Conservation (phyloP, 1,140 invertebrate genomes). For the Nephotettix cincticeps region DNA sequence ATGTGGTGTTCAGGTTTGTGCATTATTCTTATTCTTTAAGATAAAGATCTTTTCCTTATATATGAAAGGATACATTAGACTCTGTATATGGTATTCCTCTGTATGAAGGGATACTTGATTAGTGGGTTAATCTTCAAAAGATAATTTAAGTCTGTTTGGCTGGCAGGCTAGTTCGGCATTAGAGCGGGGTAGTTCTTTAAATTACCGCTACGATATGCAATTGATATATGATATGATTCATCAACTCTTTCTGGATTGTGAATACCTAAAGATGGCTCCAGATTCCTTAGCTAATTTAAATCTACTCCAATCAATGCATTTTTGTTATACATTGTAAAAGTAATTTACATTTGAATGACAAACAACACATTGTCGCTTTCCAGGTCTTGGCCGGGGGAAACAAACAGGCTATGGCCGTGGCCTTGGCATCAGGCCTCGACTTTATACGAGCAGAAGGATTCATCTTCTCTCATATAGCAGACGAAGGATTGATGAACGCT, state of each 20-base stretch:
- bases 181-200: neutral
- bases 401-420: conserved; percentile 72
- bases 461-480: conserved; percentile 79
- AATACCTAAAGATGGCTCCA: too few relatives aligned
- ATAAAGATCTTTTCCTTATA: neutral
- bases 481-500: conserved; percentile 78
- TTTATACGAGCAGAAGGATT: conserved; percentile 81
- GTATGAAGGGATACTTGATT: neutral
- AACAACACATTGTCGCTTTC: too few relatives aligned
- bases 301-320: too few relatives aligned
- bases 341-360: too few relatives aligned
- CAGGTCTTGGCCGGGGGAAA: conserved; percentile 77
- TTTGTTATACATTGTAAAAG: too few relatives aligned
- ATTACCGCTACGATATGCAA: too few relatives aligned
- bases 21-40: neutral
- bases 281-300: too few relatives aligned
- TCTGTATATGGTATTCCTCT: neutral
- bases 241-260: too few relatives aligned
- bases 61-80: neutral
- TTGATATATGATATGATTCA: too few relatives aligned
- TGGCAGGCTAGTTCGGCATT: neutral
- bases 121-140: neutral
- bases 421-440: conserved; percentile 67
- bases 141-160: neutral
- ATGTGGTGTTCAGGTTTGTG: conserved; percentile 61